These are phyloP conservation scores for Dendropsophus ebraccatus DNA, from an alignment of 2,113 vertebrate genomes.

Conservation along the genomic window DNA sequence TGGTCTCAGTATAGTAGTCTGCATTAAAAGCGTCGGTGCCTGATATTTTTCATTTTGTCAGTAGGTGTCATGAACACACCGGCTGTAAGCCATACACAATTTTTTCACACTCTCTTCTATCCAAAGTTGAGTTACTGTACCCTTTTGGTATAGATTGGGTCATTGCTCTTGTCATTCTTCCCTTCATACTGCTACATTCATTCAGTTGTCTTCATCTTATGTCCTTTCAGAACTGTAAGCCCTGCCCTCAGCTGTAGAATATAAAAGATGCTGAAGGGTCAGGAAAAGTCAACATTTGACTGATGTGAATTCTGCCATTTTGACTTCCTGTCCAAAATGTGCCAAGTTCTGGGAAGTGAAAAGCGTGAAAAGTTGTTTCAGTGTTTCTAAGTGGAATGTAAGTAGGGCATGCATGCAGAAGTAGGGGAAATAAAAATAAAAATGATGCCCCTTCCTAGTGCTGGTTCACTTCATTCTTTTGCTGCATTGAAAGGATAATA, in stretches of 20 bases:
- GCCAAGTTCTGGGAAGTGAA: background rate
- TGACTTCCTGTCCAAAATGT: background rate
- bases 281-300: background rate
- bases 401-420: background rate
- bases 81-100: background rate
- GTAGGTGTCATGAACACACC: constrained; percentile 25
- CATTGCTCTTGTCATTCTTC: constrained; percentile 5
- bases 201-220: background rate
- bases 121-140: background rate
- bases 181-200: background rate
- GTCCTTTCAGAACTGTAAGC: background rate
- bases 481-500: background rate
- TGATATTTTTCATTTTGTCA: constrained; percentile 22
- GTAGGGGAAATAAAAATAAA: background rate
- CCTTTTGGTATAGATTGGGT: background rate
- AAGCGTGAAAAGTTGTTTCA: background rate
- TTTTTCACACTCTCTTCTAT: background rate
- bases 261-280: background rate
- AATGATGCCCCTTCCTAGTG: background rate
- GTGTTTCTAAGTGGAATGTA: background rate
- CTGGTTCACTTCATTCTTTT: background rate
- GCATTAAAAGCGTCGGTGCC: background rate
- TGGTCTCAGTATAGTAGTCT: too few relatives aligned
- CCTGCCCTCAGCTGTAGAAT: background rate
- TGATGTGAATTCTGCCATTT: background rate